phyloP scores from a whole-genome alignment of 2,797 vertebrate genomes.

The Aselliscus stoliczkanus region DNA sequence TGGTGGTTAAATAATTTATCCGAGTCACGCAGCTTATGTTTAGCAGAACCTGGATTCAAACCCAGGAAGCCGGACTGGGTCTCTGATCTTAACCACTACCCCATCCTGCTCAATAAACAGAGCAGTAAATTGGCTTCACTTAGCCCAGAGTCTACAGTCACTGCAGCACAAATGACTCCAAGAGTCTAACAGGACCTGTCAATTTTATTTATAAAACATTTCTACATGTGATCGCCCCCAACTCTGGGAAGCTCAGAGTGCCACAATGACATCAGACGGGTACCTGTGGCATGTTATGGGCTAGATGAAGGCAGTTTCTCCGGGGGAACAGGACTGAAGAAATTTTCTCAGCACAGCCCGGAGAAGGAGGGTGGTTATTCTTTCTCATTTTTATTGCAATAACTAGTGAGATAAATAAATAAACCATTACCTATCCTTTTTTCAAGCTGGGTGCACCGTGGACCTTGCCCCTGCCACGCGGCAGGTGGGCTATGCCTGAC shows the following conservation, averaged over 20 bases:
- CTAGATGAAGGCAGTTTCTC: rapidly evolving
- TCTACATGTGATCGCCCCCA: neutral
- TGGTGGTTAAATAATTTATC: neutral
- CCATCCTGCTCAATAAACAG: neutral
- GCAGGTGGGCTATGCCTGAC: conserved; percentile 55
- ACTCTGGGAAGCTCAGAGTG: neutral
- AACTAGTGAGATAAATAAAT: neutral
- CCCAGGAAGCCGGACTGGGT: neutral
- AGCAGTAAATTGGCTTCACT: neutral
- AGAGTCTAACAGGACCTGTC: neutral
- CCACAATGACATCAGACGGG: neutral
- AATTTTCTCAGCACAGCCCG: neutral
- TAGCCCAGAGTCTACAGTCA: neutral
- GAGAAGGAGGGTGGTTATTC: neutral
- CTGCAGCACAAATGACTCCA: neutral
- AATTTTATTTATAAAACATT: neutral
- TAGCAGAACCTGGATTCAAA: neutral
- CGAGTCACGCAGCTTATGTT: neutral
- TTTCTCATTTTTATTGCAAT: conserved; percentile 8
- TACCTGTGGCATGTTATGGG: rapidly evolving
- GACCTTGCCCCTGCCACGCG: conserved; percentile 21
- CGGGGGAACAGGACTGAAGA: neutral
- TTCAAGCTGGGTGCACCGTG: conserved; percentile 47
- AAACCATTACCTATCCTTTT: conserved; percentile 18
- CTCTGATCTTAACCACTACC: neutral